Conservation (phyloP, 2,797 vertebrate species). For the Mus spretus region DNA sequence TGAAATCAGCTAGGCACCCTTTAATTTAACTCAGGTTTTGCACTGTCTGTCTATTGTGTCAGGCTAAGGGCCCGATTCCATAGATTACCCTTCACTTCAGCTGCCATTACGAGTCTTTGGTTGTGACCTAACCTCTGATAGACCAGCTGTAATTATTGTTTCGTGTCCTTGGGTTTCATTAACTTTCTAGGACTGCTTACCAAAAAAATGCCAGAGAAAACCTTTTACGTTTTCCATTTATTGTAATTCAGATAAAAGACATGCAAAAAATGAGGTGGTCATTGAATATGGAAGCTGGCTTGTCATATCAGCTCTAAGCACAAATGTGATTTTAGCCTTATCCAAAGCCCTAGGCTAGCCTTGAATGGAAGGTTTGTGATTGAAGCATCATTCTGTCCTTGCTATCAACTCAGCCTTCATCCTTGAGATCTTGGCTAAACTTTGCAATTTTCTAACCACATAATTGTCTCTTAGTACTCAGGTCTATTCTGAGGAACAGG, state of each 20-base stretch:
- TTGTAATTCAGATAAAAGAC: background rate
- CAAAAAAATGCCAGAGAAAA: background rate
- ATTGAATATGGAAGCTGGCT: background rate
- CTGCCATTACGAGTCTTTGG: background rate
- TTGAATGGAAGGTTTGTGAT: background rate
- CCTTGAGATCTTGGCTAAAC: background rate
- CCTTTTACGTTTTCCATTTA: background rate
- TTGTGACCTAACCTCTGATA: background rate
- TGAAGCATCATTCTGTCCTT: background rate
- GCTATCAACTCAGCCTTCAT: background rate
- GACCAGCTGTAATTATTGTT: background rate
- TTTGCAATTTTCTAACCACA: background rate
- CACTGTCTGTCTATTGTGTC: background rate
- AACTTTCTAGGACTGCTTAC: slow-evolving; percentile 10
- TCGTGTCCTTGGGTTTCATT: background rate
- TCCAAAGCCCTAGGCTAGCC: background rate
- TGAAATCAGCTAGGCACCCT: background rate
- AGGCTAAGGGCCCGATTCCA: background rate
- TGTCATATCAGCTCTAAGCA: background rate
- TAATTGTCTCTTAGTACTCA: background rate
- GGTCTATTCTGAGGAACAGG: background rate
- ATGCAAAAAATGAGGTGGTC: background rate
- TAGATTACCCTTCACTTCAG: background rate
- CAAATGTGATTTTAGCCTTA: background rate
- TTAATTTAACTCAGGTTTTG: background rate